Base-by-base conservation (phyloP, 2,888 invertebrate genomes). In the Luffia ferchaultella region DNA sequence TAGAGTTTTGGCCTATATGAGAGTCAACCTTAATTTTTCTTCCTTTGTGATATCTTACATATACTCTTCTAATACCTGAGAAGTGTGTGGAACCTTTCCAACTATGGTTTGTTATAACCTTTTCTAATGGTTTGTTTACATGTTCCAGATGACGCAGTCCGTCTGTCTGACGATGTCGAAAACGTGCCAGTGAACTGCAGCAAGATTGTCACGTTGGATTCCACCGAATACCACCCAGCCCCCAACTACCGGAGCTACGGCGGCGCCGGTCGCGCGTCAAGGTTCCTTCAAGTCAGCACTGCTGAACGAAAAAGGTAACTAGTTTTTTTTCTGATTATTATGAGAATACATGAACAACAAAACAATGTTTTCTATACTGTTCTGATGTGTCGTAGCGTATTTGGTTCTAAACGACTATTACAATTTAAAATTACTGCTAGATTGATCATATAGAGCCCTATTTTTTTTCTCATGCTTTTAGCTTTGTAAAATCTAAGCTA, bases 191-290 rank as follows among this genome's bases (percentile, higher is more conserved):
- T 60, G 50, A 89, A 92, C 72, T 90, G 93, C 62, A 64, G 64
- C 20, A 86, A 86, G 64, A 88, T 90, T 2, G 79, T 93, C 49
- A 92, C 93, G 1, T 75, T 88, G 46, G 85, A 86, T 55, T 88
- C 87, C 15, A 87, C 92, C 51, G 87, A 86, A 63, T 92, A 89
- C 74, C 88, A 78, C 66, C 93, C 94, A 1, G 90, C 90, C 65
- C 94, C 95, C 16, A 85, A 88, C 67, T 94, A 93, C 74, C 87
- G 90, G 62, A 87, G 88, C 60, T 95, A 93, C 67, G 89, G 89
- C 40, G 87, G 89, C 15, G 72, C 68, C 46, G 86, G 86, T 20
- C 65, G 72, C 1, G 66, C 67, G 20, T 85, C 89, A 1, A 83
- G 84, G 44, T 89, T 69, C 62, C 84, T 93, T 60, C 90, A 92